These are phyloP conservation scores for Agonum fuliginosum DNA, from an alignment of 2,888 invertebrate species.

Conservation along the genomic window DNA sequence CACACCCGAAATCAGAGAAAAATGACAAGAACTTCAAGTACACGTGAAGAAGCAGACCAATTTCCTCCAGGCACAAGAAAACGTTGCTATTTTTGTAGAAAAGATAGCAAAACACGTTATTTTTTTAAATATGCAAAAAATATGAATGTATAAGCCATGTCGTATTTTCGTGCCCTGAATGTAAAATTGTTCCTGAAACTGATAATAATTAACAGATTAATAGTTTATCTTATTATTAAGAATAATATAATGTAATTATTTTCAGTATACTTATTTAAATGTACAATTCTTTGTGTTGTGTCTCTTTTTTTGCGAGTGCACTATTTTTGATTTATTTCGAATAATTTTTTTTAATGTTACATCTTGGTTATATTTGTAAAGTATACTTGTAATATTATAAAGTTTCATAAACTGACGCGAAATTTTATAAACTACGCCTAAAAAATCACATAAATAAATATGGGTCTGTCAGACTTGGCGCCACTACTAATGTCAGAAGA, in stretches of 20 bases:
- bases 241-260: background rate
- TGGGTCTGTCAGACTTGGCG: background rate
- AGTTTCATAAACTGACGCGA: background rate
- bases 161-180: background rate
- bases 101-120: background rate
- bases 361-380: background rate
- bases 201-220: background rate
- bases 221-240: background rate
- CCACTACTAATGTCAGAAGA: background rate
- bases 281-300: background rate
- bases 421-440: background rate
- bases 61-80: background rate
- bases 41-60: background rate
- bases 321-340: background rate
- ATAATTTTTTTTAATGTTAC: background rate
- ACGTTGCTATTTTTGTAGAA: background rate
- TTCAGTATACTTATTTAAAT: background rate
- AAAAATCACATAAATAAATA: background rate
- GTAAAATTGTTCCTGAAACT: background rate
- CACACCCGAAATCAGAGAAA: background rate
- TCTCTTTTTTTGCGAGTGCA: background rate
- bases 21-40: background rate
- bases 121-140: background rate
- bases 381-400: background rate
- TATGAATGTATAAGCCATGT: background rate